Base-by-base conservation (phyloP, 2,113 vertebrate genomes). In the Aythya baeri region DNA sequence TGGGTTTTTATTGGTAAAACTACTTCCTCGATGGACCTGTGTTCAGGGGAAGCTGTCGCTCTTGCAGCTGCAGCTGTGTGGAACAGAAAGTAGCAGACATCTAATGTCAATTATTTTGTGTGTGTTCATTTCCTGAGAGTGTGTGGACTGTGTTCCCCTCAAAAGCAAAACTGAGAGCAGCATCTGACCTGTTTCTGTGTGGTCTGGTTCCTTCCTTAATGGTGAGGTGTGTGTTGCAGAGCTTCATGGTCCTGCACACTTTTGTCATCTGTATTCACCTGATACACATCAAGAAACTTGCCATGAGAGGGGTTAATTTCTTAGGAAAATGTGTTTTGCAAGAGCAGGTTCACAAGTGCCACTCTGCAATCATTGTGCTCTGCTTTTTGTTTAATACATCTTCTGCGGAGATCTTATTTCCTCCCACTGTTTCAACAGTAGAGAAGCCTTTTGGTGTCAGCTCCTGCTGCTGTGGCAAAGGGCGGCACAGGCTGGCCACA, bases 241-340 rank as follows among this genome's bases (percentile, higher is more conserved):
- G 65, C 26, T 59, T 89, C 36, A 63, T 2, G 1, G 27, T 55
- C 26, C 31, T 34, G 44, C 50, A 79, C 43, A 21, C 27, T 36
- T 67, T 49, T 65, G 58, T 63, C 12, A 31, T 6, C 27, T 55
- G 54, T 55, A 11, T 17, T 67, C 31, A 41, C 46, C 18, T 41
- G 3, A n/a, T 0, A 29, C 73, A 21, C 2, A 1, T 62, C 13
- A 22, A 13, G 34, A 77, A 8, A 43, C 38, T 66, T 87, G 76
- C 41, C 0, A 0, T 0, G 1, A 3, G 6, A 59, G 34, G 29
- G 32, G 73, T 5, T 11, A 27, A 31, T 26, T 86, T 67, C 75
- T 83, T 31, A 44, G 72, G 55, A 41, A 77, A 16, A 22, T 4
- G 31, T 8, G 14, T 20, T 91, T 83, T 89, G 46, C 36, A 63